These are phyloP conservation scores for Meganola albula DNA, from an alignment of 2,888 invertebrate genomes.

Conservation along the genomic window DNA sequence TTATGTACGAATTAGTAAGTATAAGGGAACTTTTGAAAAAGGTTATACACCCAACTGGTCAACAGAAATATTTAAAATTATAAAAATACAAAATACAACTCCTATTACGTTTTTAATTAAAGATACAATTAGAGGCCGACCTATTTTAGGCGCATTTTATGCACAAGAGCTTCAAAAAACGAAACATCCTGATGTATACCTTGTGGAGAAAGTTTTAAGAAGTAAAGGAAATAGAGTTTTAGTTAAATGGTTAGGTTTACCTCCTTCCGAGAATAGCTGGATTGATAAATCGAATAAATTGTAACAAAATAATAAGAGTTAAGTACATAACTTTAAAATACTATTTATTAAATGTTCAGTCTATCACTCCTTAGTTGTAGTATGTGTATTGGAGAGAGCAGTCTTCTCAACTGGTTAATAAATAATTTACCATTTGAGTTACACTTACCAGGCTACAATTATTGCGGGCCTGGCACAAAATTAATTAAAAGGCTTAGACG, in stretches of 20 bases:
- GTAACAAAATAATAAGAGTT: background rate
- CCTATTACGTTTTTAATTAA: constrained; percentile 16
- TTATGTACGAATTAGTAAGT: constrained; percentile 17
- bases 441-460: constrained; percentile 30
- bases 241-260: constrained; percentile 15
- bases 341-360: background rate
- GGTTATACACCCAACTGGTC: constrained; percentile 20
- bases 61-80: constrained; percentile 21
- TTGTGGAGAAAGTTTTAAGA: constrained; percentile 14
- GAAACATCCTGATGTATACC: constrained; percentile 9
- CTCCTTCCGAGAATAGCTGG: constrained; percentile 12
- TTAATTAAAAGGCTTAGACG: constrained; percentile 31
- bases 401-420: constrained; percentile 9
- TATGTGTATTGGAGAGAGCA: constrained; percentile 5
- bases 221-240: constrained; percentile 6
- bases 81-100: constrained; percentile 13
- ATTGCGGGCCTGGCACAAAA: constrained; percentile 29
- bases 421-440: constrained; percentile 17
- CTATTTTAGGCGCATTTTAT: constrained; percentile 16
- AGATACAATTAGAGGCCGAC: constrained; percentile 9
- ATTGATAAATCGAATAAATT: constrained; percentile 9
- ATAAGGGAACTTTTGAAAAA: constrained; percentile 14
- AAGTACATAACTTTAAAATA: background rate
- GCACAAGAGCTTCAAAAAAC: constrained; percentile 17
- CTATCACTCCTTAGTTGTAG: constrained; percentile 1